Conservation (phyloP, 2,888 invertebrate genomes). For the Strigamia crassipes region DNA sequence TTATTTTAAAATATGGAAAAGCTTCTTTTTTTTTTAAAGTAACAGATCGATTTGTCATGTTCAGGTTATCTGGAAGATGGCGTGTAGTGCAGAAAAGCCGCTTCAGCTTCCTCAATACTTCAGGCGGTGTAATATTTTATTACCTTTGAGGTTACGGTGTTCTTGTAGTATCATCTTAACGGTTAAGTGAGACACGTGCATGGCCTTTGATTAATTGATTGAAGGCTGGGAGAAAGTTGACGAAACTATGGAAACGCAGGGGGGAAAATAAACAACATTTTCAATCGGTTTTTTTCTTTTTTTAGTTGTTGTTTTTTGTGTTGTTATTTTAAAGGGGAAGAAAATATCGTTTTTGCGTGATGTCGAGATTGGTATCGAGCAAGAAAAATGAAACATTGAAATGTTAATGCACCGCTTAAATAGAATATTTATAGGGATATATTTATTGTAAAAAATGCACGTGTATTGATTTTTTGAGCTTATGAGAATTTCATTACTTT, state of each 20-base stretch:
- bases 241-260: slow-evolving; percentile 16
- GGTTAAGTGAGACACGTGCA: slow-evolving; percentile 7
- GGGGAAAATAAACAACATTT: neutral
- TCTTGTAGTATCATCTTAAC: neutral
- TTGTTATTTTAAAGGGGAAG: neutral
- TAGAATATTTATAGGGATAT: neutral
- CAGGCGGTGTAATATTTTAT: neutral
- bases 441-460: neutral
- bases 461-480: neutral
- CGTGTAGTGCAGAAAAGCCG: neutral
- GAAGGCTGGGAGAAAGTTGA: neutral
- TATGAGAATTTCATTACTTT: neutral
- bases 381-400: neutral
- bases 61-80: slow-evolving; percentile 1
- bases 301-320: neutral
- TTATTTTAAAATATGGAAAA: neutral
- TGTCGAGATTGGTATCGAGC: neutral
- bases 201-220: slow-evolving; percentile 36
- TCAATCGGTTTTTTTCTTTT: neutral
- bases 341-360: neutral
- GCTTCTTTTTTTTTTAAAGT: neutral
- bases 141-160: neutral
- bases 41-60: neutral
- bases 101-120: slow-evolving; percentile 6
- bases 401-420: neutral